phyloP scores from a whole-genome alignment of 2,113 vertebrate species.

The Sapajus apella region DNA sequence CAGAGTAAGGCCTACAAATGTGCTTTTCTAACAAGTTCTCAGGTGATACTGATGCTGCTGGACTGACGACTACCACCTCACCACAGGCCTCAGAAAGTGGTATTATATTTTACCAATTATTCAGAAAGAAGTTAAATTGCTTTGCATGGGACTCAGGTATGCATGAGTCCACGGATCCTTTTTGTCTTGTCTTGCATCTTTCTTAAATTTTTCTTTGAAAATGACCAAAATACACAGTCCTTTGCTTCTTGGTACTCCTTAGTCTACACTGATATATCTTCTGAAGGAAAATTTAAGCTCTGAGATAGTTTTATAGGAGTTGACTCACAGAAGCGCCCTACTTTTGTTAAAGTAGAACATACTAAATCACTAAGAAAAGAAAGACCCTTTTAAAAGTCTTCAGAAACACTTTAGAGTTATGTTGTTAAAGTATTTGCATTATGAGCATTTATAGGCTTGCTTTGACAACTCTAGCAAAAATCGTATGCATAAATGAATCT shows the following conservation, averaged over 20 bases:
- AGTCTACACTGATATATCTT: background rate
- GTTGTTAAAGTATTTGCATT: background rate
- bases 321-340: background rate
- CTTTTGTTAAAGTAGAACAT: background rate
- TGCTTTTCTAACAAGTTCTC: background rate
- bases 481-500: background rate
- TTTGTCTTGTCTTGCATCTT: background rate
- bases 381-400: background rate
- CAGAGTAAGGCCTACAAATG: background rate
- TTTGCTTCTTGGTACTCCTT: background rate
- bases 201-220: constrained; percentile 9
- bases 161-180: background rate
- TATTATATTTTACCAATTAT: background rate
- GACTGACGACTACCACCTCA: background rate
- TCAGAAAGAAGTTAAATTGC: background rate
- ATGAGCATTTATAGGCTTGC: background rate
- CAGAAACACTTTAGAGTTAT: background rate
- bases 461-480: background rate
- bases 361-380: background rate
- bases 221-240: background rate
- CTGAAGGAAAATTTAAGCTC: background rate
- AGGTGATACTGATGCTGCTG: background rate
- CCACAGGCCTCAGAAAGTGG: background rate
- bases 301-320: background rate
- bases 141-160: background rate